Base-by-base conservation (phyloP, 2,888 invertebrate species). In the Agonopterix heracliana region DNA sequence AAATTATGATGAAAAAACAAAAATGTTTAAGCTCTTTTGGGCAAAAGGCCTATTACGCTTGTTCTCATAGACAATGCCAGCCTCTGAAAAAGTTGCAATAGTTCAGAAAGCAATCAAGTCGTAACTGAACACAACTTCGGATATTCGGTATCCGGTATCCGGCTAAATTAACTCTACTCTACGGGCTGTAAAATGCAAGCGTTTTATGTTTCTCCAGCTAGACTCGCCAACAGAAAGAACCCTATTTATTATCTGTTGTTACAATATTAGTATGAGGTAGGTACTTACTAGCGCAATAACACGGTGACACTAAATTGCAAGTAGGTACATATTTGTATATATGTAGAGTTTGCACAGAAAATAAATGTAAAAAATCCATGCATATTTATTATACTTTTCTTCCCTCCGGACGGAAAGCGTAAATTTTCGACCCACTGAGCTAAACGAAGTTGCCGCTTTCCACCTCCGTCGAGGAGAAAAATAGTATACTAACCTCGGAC, bases 231-330 rank as follows among this genome's bases (percentile, higher is more conserved):
- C 38, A 38, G 38, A 38, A 9, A n/a, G 38, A n/a, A 38, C 38
- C n/a, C 38, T 38, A 38, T n/a, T 38, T 38, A 9, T 35, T 35
- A n/a, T 38, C 38, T 38, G 38, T n/a, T n/a, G 38, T n/a, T 38
- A 38, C 38, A 38, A 38, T 26, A n/a, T 38, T 38, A 38, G 10
- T 38, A 38, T 47, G 50, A 26, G 26, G 26, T 51, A n/a, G n/a
- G n/a, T n/a, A n/a, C n/a, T n/a, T n/a, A 53, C 48, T 35, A 49
- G 44, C 46, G 49, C 52, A 53, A 52, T 50, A 53, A 47, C 45
- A 47, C 45, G 50, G 54, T 54, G 52, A 54, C 54, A 57, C 54
- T 60, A 64, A 67, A 68, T 69, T 64, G 64, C 65, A 68, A 61
- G 26, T 26, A 26, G 26, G 26, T 26, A 26, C 26, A 26, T 26